A percentile compares a stretch with the other conserved stretches of the same genome.
These are phyloP conservation scores for Drosophila engyochracea DNA, from an alignment of 2,888 invertebrate species.

Conservation along the genomic window DNA sequence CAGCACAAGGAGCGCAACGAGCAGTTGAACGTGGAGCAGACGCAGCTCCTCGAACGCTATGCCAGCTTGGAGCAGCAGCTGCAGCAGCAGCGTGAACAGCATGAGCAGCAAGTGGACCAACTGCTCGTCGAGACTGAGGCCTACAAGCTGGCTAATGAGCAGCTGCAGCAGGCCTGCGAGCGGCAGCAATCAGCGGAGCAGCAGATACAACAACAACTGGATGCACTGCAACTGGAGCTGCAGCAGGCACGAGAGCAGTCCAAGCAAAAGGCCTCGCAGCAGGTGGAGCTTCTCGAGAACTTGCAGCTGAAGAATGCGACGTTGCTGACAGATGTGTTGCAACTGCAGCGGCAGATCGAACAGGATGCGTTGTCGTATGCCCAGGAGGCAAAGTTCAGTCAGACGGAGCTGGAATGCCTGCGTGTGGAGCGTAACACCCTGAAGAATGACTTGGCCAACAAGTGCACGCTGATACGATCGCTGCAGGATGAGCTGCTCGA, in stretches of 20 bases:
- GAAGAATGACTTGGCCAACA: slow-evolving; percentile 83
- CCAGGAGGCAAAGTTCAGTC: slow-evolving; percentile 79
- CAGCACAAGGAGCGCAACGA: slow-evolving; percentile 77
- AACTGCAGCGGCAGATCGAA: slow-evolving; percentile 82
- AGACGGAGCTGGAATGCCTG: slow-evolving; percentile 82
- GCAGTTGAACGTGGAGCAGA: slow-evolving; percentile 66
- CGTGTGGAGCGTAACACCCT: slow-evolving; percentile 83
- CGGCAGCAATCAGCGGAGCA: slow-evolving; percentile 54
- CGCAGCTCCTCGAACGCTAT: slow-evolving; percentile 64
- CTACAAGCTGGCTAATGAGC: slow-evolving; percentile 62
- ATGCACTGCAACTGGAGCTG: slow-evolving; percentile 69
- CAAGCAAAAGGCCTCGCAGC: slow-evolving; percentile 67
- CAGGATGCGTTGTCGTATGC: slow-evolving; percentile 82
- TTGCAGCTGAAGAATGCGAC: slow-evolving; percentile 77
- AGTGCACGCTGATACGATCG: slow-evolving; percentile 83
- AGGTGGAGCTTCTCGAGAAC: slow-evolving; percentile 73
- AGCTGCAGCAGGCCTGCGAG: slow-evolving; percentile 56
- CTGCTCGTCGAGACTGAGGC: slow-evolving; percentile 72
- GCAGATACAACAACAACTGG: slow-evolving; percentile 56
- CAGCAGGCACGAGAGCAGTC: slow-evolving; percentile 66
- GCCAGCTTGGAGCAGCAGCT: slow-evolving; percentile 70
- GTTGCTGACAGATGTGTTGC: slow-evolving; percentile 72
- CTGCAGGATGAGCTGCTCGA: slow-evolving; percentile 83
- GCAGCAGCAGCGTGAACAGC: slow-evolving; percentile 68
- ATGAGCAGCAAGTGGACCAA: slow-evolving; percentile 70